Percentiles rank a stretch among this genome's conserved stretches.
Conservation (phyloP, 2,888 invertebrate genomes). For the Rhamnusium bicolor region DNA sequence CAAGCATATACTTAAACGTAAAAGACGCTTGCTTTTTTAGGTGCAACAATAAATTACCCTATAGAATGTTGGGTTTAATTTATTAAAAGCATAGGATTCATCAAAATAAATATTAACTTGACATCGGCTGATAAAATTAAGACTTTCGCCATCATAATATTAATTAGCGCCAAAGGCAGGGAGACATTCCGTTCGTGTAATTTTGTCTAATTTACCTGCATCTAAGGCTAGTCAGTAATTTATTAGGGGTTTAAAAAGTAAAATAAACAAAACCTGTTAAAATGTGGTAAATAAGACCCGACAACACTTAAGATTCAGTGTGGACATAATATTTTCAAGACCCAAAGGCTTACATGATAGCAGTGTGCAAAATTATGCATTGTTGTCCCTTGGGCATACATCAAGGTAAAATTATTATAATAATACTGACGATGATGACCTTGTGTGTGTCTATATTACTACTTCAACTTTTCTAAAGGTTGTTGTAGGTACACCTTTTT, state of each 20-base stretch:
- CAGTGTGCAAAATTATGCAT: conserved; percentile 25
- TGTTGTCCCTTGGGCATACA: conserved; percentile 25
- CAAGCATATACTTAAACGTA: no score
- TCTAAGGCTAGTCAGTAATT: conserved; percentile 24
- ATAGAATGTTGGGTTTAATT: no score
- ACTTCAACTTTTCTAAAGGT: conserved; percentile 9
- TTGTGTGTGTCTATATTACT: conserved; percentile 30
- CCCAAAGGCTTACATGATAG: conserved; percentile 21
- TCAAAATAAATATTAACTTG: background rate
- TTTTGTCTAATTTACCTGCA: conserved; percentile 22
- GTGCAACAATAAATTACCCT: no score
- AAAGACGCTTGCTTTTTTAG: no score
- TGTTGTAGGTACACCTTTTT: background rate
- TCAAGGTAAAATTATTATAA: conserved; percentile 32
- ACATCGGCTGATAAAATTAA: conserved; percentile 10
- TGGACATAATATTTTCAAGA: conserved; percentile 20
- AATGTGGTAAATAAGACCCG: conserved; percentile 17
- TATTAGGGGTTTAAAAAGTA: conserved; percentile 12
- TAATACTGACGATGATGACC: conserved; percentile 27
- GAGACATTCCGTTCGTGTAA: conserved; percentile 10
- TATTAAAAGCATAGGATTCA: background rate
- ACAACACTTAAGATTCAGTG: conserved; percentile 28
- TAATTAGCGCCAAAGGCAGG: conserved; percentile 19
- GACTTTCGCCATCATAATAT: conserved; percentile 18
- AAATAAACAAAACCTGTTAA: conserved; percentile 14